These are phyloP conservation scores for Syrista parreyssii DNA, from an alignment of 2,888 invertebrate genomes.

Conservation along the genomic window DNA sequence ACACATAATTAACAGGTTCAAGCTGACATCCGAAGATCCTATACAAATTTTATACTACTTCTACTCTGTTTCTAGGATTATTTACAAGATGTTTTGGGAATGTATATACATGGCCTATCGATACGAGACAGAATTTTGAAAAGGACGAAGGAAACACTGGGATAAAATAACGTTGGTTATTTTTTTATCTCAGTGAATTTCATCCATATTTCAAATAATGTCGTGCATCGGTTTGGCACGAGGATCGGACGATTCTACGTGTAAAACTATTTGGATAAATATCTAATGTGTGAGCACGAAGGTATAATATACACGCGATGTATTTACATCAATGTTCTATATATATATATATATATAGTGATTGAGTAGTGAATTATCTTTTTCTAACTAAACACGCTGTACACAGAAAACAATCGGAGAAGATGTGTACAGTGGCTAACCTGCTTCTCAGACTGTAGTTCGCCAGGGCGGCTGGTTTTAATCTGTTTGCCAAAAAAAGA, in stretches of 20 bases:
- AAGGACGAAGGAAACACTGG: background rate
- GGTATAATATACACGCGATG: background rate
- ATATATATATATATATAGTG: too few relatives aligned
- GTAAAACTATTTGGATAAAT: background rate
- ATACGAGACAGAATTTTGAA: background rate
- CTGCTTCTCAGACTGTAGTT: slow-evolving; percentile 78
- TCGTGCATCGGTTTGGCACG: background rate
- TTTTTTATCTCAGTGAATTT: background rate
- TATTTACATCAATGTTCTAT: background rate
- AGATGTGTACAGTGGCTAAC: slow-evolving; percentile 69
- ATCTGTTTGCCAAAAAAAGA: slow-evolving; percentile 75
- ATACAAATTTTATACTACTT: background rate
- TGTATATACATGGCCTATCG: background rate
- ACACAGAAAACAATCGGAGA: background rate
- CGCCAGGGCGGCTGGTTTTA: slow-evolving; percentile 82
- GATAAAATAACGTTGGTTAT: background rate
- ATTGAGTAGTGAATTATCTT: background rate
- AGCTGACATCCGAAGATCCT: background rate
- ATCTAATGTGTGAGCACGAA: background rate
- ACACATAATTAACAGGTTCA: background rate
- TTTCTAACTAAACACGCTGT: background rate
- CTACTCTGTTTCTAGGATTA: background rate
- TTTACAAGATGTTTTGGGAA: background rate
- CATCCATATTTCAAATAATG: background rate
- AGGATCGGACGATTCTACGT: background rate